Conservation (phyloP, 2,113 vertebrate species). For the Sebastes fasciatus region DNA sequence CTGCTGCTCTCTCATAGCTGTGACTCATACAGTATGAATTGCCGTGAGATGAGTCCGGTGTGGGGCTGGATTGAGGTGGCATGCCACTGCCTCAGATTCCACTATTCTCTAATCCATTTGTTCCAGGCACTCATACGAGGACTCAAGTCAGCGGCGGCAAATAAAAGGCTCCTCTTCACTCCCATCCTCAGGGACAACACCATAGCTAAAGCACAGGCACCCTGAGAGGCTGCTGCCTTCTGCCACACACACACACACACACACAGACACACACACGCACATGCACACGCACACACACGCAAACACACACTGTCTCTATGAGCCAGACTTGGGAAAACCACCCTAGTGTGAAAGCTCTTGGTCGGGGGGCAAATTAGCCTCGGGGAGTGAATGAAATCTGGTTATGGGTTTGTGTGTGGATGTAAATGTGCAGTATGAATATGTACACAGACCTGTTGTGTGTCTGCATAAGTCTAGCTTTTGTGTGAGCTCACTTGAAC, state of each 20-base stretch:
- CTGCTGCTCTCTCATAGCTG: constrained; percentile 19
- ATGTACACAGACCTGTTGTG: constrained; percentile 21
- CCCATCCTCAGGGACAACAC: constrained; percentile 52
- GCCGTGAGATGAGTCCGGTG: constrained; percentile 45
- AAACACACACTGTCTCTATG: constrained; percentile 24
- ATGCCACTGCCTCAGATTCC: constrained; percentile 31
- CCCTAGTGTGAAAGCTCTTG: constrained; percentile 57
- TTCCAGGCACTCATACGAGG: constrained; percentile 59
- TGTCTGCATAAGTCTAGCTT: constrained; percentile 18
- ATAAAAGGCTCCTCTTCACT: constrained; percentile 61
- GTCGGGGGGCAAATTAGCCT: constrained; percentile 48
- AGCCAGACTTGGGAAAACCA: constrained; percentile 40
- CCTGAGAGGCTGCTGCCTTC: constrained; percentile 44
- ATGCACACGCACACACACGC: constrained; percentile 5
- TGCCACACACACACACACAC: constrained; percentile 38
- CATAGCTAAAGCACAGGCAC: constrained; percentile 55
- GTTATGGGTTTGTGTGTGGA: constrained; percentile 29
- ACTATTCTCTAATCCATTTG: constrained; percentile 67
- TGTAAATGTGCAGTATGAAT: constrained; percentile 25
- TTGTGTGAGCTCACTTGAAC: constrained; percentile 21
- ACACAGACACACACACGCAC: constrained; percentile 13
- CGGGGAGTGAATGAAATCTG: constrained; percentile 35
- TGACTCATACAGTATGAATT: constrained; percentile 32
- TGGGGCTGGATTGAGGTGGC: constrained; percentile 30
- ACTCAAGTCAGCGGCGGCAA: constrained; percentile 49